Conservation (phyloP, 2,113 vertebrate genomes). For the Rissa tridactyla region DNA sequence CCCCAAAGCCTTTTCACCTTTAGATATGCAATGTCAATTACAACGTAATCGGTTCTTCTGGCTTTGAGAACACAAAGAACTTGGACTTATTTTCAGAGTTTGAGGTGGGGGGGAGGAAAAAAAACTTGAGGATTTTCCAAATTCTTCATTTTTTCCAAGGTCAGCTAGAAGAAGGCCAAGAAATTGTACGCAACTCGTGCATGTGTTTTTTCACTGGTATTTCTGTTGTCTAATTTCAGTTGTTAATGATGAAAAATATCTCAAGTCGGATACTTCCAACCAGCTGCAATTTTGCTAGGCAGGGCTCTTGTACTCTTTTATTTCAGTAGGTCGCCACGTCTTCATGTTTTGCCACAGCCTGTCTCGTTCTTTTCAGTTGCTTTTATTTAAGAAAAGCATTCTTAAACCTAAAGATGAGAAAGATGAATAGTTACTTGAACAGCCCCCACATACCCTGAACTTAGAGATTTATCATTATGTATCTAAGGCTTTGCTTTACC, state of each 20-base stretch:
- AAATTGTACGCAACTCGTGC: not conserved
- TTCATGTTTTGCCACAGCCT: not conserved
- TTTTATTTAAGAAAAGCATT: conserved; percentile 30
- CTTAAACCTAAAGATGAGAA: conserved; percentile 10
- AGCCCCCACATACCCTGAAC: conserved; percentile 1
- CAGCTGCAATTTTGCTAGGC: not conserved
- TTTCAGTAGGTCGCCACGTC: not conserved
- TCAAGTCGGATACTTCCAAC: not conserved
- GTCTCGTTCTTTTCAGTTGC: not conserved
- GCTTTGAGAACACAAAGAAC: not conserved
- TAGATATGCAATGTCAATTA: not conserved
- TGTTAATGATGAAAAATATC: not conserved
- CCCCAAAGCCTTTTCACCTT: not conserved
- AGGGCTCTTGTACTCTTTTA: not conserved
- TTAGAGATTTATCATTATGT: conserved; percentile 13
- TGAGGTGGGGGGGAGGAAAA: not conserved
- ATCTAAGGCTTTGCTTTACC: conserved; percentile 27
- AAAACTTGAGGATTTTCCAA: not conserved
- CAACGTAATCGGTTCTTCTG: not conserved
- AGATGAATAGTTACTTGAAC: conserved; percentile 3
- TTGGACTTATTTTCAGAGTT: not conserved
- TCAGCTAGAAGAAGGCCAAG: not conserved
- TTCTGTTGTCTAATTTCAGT: conserved; percentile 23
- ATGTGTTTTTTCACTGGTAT: not conserved
- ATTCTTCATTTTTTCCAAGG: not conserved